Base-by-base conservation (phyloP, 2,113 vertebrate genomes). In the Osmerus eperlanus region DNA sequence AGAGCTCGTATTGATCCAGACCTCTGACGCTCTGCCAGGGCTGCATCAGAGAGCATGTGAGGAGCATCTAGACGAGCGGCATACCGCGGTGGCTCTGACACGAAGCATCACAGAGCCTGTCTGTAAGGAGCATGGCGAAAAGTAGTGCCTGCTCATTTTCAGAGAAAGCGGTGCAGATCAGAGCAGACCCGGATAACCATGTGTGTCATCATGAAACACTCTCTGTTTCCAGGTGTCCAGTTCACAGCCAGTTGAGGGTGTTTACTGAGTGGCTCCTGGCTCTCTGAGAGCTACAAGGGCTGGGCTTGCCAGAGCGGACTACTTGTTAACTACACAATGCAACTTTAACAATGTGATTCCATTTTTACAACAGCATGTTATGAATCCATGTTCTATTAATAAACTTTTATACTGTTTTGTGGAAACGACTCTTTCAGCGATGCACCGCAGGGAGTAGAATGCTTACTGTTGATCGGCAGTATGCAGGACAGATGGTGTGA, bases 201-300 rank as follows among this genome's bases (percentile, higher is more conserved):
- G 70, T 69, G 73, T 29, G 68, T 65, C 55, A 63, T 68, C 70
- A 72, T 78, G 65, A 78, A 74, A 36, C 28, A 21, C 65, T 69
- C 65, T 60, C 52, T 28, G 68, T 59, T 72, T 32, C 65, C 59
- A 70, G 28, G 64, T 13, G 16, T 71, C 63, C 56, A 36, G 73
- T 75, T 76, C 73, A 77, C 68, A 65, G 59, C 68, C 65, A 67
- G 53, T 71, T 67, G 70, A 80, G 76, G 70, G 68, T 65, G 65
- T 69, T 65, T 53, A 68, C 32, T 65, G 28, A 29, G 25, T 52
- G 59, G 32, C 63, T 68, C 32, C 65, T 41, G 9, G 11, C 25
- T 58, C 67, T 51, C 41, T 47, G 68, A 61, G 63, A 41, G n/a
- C 11, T 36, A 7, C 2, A 7, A 6, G 7, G 32, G 32, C 32